phyloP scores from a whole-genome alignment of 53 echinoderm and acorn worm genomes.

The Glandiceps talaboti region DNA sequence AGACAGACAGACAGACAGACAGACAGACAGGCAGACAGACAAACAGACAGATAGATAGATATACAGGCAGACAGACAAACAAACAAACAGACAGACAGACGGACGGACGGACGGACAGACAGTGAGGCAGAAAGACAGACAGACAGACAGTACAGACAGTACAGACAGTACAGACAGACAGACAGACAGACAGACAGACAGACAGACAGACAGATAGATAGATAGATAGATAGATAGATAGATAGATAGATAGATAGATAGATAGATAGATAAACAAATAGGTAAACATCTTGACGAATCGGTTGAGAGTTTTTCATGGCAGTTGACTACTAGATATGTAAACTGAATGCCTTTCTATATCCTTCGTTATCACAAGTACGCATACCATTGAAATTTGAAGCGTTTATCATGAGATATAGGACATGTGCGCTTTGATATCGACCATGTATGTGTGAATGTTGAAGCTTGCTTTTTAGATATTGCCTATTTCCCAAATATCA shows the following conservation, averaged over 20 bases:
- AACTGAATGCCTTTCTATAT: no score
- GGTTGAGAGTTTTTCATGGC: not conserved
- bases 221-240: not conserved
- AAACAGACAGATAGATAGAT: not conserved
- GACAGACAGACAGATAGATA: not conserved
- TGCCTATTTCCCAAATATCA: no score
- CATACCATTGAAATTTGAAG: no score
- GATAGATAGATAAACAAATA: not conserved
- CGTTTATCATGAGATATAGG: no score
- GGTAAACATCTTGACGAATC: not conserved
- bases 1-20: not conserved
- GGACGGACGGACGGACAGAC: not conserved
- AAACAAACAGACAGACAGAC: not conserved
- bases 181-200: constrained; percentile 1
- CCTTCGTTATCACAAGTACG: no score
- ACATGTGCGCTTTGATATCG: no score
- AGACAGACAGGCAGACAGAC: not conserved
- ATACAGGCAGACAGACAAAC: not conserved
- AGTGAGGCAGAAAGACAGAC: not conserved
- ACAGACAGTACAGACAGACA: not conserved
- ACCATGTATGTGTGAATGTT: no score
- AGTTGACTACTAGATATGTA: no score
- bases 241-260: not conserved
- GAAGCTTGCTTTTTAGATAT: no score
- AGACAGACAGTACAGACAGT: not conserved